These are phyloP conservation scores for Penaeus monodon DNA, from an alignment of 2,888 invertebrate genomes.

Conservation along the genomic window DNA sequence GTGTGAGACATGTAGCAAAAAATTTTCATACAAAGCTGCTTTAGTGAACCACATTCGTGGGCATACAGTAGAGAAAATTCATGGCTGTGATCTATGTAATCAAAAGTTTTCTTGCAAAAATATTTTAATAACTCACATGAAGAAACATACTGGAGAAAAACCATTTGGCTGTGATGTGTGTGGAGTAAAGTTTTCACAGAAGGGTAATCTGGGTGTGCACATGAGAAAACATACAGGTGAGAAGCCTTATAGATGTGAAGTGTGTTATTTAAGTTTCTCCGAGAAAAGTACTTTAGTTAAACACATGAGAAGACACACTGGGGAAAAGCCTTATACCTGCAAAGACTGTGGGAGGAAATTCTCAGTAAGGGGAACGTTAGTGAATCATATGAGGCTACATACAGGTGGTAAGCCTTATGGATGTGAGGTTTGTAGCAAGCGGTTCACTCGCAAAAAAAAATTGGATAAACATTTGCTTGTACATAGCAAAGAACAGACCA, in stretches of 20 bases:
- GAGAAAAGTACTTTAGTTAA: slow-evolving; percentile 3
- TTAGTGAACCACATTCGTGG: neutral
- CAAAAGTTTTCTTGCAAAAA: slow-evolving; percentile 3
- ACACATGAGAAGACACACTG: neutral
- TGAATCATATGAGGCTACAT: neutral
- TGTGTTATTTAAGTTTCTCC: slow-evolving; percentile 1
- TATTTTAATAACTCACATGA: slow-evolving; percentile 4
- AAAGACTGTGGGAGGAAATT: neutral
- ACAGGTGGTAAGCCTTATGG: neutral
- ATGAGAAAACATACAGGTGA: slow-evolving; percentile 16
- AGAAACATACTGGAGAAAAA: slow-evolving; percentile 15
- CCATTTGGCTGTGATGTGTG: slow-evolving; percentile 9
- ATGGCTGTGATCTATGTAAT: neutral
- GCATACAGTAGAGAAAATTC: neutral
- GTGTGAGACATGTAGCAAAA: slow-evolving; percentile 9
- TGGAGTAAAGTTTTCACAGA: slow-evolving; percentile 8
- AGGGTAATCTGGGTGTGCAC: neutral
- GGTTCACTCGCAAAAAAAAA: neutral
- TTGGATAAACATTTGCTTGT: neutral
- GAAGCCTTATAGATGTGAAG: slow-evolving; percentile 6
- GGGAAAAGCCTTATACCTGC: neutral
- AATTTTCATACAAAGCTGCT: neutral
- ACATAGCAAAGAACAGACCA: neutral
- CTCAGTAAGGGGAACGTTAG: neutral
- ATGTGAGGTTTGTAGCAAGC: slow-evolving; percentile 8